Base-by-base conservation (phyloP, 2,113 vertebrate genomes). In the Poeciliopsis retropinna region DNA sequence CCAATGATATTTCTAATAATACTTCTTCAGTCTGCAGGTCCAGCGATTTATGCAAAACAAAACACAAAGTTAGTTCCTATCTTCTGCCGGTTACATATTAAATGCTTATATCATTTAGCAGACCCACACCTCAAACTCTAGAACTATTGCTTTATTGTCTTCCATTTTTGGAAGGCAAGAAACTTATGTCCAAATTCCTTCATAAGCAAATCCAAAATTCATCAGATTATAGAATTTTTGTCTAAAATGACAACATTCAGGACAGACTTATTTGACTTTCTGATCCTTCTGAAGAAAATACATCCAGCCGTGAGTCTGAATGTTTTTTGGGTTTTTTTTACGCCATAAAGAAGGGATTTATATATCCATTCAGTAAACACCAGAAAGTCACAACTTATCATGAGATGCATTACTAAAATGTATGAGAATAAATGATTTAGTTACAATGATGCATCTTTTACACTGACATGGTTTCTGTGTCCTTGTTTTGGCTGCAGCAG, bases 401-500 rank as follows among this genome's bases (percentile, higher is more conserved):
- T 41, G 39, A 41, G 2, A 14, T 44, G 5, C 41, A 44, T 14
- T 62, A 15, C 28, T 62, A 14, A 62, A 12, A 25, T 25, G 13
- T 22, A 41, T 54, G 1, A 51, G 22, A 13, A 13, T 17, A 64
- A 77, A 63, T 2, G 13, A n/a, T 65, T 67, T 11, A 2, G 65
- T 54, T 17, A 25, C n/a, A 17, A 3, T 29, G 29, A n/a, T 70
- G 61, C 68, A 17, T 65, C 70, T 84, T 73, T 67, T 30, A 28
- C 80, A 80, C 1, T 54, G 67, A 75, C 84, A 74, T n/a, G 31
- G 74, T 74, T 80, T 70, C 25, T 39, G 63, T 75, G 44, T 71
- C 67, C 70, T 72, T 57, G 62, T 60, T 60, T 39, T 79, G 73
- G 69, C 68, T 71, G 75, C 71, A 72, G 83, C 4, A 64, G 65